Base-by-base conservation (phyloP, 2,113 vertebrate species). In the Pipra filicauda region DNA sequence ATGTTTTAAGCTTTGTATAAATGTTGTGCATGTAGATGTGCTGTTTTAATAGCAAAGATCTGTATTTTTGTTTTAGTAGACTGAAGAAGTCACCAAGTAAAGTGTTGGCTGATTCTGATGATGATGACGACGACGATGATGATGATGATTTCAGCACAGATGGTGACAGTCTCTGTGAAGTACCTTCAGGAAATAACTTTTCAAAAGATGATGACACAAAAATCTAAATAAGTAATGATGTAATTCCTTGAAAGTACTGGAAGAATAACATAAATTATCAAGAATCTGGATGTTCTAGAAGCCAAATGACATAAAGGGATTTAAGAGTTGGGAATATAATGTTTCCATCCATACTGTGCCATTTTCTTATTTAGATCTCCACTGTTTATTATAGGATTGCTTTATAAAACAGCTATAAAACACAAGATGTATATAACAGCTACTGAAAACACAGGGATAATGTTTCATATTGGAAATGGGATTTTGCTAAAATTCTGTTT, bases 111-210 rank as follows among this genome's bases (percentile, higher is more conserved):
- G 98, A 97, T 76, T 97, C 98, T 95, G 98, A 98, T 24, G 98
- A 98, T 18, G 98, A 98, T 11, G 99, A 99, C 2, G 97, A 98
- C 0, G 85, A 90, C 0, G 98, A 58, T 13, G 33, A 98, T 0
- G 33, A 98, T 0, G 98, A 98, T 2, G 98, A 99, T 4, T 96
- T 99, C 96, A 99, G 99, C 97, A 99, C 98, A 0, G 99, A 99
- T 2, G 99, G 98, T 19, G 99, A 99, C 22, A 99, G 98, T 49
- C 98, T 99, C 91, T 99, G 98, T 71, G 99, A 99, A 95, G 98
- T 97, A 4, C 96, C 98, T 5, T 97, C 98, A 31, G 98, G 97
- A 81, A 99, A 98, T 96, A 98, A 98, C 85, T 98, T 98, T 59
- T 97, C 98, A 83, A 99, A 98, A 97, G 98, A 99, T 35, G 85